Evolutionary conservation across 2,113 vertebrate genomes (phyloP), one percentile per base, ranked within the genome.

Genomic region (Callospermophilus lateralis): DNA sequence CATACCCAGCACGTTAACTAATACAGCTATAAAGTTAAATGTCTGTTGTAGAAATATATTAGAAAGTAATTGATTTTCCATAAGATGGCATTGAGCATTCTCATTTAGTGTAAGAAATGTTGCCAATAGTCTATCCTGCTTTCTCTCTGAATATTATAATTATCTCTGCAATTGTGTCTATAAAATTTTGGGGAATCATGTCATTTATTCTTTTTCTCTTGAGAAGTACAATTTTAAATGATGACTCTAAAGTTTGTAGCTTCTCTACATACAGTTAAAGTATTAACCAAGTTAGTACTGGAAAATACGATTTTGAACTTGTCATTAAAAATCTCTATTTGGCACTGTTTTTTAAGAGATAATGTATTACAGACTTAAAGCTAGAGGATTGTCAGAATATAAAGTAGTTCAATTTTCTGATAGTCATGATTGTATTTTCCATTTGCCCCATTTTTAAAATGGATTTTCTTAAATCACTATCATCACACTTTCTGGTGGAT

Each of bases 11-110:
- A 42, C 2, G 45, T 73, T 28, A 53, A 55, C 20, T 84, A 58
- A 94, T 84, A 8, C 34, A 80, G 61, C 65, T 90, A 92, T 39
- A 93, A 96, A 96, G 92, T 39, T 34, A 95, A 94, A 55, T 63
- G 42, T 84, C 58, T 87, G 8, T 89, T 89, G 76, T 6, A 92
- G 68, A 42, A 37, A 58, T 9, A 55, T 65, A 67, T 78, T 84
- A 92, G 55, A 96, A 92, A 83, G 22, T 30, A 92, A 83, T n/a
- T 80, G 26, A 34, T 94, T 94, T 86, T 63, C 37, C 77, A 90
- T 19, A 79, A 34, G 39, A 1, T 19, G n/a, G 61, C 51, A 89
- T 8, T 61, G 55, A 77, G 28, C n/a, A 94, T 11, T 87, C 13
- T 30, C n/a, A 95, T 87, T 92, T 96, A 93, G 63, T 19, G 87